Conservation (phyloP, 2,797 vertebrate genomes). For the Poeciliopsis presidionis region DNA sequence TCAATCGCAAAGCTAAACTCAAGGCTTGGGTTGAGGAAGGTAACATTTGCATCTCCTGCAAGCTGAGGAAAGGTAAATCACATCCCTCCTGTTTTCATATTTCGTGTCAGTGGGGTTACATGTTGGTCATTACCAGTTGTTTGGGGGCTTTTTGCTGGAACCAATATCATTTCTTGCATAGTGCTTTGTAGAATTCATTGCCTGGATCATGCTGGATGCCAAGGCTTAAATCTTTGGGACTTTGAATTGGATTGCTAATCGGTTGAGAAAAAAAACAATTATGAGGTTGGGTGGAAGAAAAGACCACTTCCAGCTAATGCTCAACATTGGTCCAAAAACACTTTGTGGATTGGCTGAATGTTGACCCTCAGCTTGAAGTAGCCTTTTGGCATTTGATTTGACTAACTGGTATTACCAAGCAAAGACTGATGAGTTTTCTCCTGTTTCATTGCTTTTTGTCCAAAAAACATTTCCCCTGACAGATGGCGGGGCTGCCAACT, state of each 20-base stretch:
- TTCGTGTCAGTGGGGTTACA: conserved; percentile 74
- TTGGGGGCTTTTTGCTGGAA: conserved; percentile 64
- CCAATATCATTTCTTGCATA: conserved; percentile 75
- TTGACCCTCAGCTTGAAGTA: conserved; percentile 73
- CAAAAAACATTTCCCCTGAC: conserved; percentile 59
- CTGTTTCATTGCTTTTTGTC: conserved; percentile 68
- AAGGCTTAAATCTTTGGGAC: conserved; percentile 74
- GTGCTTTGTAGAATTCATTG: conserved; percentile 82
- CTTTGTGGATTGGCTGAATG: conserved; percentile 68
- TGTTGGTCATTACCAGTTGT: conserved; percentile 69
- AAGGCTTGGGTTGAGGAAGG: conserved; percentile 81
- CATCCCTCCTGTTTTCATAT: conserved; percentile 78
- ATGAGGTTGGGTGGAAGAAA: conserved; percentile 77
- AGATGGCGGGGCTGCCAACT: conserved; percentile 99
- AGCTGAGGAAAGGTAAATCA: conserved; percentile 82
- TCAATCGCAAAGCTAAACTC: conserved; percentile 77
- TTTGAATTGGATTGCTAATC: conserved; percentile 72
- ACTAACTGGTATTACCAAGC: conserved; percentile 32
- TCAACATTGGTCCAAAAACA: conserved; percentile 60
- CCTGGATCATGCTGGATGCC: conserved; percentile 83
- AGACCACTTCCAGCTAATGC: conserved; percentile 76
- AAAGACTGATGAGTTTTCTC: conserved; percentile 58
- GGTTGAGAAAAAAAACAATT: conserved; percentile 59
- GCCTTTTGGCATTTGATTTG: conserved; percentile 72
- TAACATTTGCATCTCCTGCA: conserved; percentile 76